Evolutionary conservation across 2,797 vertebrate genomes (phyloP).

Genomic region (Neostethus bicornis): DNA sequence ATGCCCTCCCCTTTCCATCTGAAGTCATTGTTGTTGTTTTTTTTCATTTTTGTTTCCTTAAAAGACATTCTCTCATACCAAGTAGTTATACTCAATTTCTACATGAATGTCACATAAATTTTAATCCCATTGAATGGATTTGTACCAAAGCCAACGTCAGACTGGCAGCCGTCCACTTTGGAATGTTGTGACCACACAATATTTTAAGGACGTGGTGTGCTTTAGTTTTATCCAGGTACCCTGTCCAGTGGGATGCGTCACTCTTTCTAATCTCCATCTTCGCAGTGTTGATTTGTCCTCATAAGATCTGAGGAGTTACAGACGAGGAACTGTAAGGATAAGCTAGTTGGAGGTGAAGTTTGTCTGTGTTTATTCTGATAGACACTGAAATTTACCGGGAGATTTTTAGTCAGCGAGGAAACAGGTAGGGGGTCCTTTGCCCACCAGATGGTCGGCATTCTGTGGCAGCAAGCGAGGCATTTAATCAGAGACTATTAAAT

Average conservation of each 20-base stretch:
- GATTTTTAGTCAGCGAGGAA: conserved; percentile 25
- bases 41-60: conserved; percentile 15
- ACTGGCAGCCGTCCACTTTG: conserved; percentile 6
- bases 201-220: conserved; percentile 37
- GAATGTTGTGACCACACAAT: conserved; percentile 33
- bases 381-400: conserved; percentile 24
- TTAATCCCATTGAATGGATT: conserved; percentile 31
- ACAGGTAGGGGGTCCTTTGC: neutral
- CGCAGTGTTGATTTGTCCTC: conserved; percentile 26
- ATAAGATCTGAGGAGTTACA: conserved; percentile 2
- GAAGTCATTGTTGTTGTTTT: conserved; percentile 25
- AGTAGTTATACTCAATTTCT: neutral
- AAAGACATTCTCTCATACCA: conserved; percentile 2
- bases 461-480: conserved; percentile 12
- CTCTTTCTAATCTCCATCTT: conserved; percentile 12
- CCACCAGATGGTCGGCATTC: conserved; percentile 6
- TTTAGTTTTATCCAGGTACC: conserved; percentile 35
- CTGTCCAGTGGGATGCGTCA: conserved; percentile 24
- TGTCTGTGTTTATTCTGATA: conserved; percentile 21
- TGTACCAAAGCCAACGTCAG: conserved; percentile 13
- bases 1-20: conserved; percentile 10
- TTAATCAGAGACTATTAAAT: conserved; percentile 41
- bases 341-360: too few species aligned
- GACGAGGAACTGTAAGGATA: conserved; percentile 6
- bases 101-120: neutral